Conservation (phyloP, 92 coral and sea anemone genomes). For the Metridium senile region DNA sequence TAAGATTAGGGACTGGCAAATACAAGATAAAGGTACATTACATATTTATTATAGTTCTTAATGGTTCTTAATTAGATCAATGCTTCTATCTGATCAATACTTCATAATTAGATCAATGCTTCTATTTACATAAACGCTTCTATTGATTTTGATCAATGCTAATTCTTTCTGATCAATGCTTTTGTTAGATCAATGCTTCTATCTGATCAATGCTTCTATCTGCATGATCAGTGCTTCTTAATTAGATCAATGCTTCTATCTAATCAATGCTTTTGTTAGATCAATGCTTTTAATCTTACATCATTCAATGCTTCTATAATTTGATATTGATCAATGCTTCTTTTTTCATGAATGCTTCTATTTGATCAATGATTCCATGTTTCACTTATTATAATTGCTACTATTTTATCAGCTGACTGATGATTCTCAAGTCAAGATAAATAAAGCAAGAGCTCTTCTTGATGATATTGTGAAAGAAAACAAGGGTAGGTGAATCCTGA, state of each 20-base stretch:
- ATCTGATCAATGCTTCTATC: neutral
- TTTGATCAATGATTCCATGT: neutral
- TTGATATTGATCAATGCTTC: neutral
- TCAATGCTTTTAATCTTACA: neutral
- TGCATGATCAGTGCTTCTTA: neutral
- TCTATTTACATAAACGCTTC: neutral
- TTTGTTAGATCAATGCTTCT: too few relatives aligned
- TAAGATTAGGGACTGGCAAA: slow-evolving; percentile 75
- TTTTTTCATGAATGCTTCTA: too few relatives aligned
- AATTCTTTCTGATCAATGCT: neutral
- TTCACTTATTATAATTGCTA: neutral
- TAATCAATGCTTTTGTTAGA: neutral
- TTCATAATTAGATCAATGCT: neutral
- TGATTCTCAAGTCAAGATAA: slow-evolving; percentile 55
- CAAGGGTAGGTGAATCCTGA: slow-evolving; percentile 55
- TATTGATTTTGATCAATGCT: too few relatives aligned
- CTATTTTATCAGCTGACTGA: slow-evolving; percentile 64
- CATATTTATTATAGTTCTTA: neutral
- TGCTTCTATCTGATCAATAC: too few relatives aligned
- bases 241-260: neutral
- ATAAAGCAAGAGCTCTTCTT: slow-evolving; percentile 65
- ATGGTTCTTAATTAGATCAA: slow-evolving; percentile 7
- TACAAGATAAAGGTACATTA: slow-evolving; percentile 62
- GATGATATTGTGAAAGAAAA: slow-evolving; percentile 77
- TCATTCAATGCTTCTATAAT: neutral